Evolutionary conservation across 1,140 invertebrate genomes (phyloP), one percentile per base, ranked within the genome.

Genomic region (Drosophila arizonae): DNA sequence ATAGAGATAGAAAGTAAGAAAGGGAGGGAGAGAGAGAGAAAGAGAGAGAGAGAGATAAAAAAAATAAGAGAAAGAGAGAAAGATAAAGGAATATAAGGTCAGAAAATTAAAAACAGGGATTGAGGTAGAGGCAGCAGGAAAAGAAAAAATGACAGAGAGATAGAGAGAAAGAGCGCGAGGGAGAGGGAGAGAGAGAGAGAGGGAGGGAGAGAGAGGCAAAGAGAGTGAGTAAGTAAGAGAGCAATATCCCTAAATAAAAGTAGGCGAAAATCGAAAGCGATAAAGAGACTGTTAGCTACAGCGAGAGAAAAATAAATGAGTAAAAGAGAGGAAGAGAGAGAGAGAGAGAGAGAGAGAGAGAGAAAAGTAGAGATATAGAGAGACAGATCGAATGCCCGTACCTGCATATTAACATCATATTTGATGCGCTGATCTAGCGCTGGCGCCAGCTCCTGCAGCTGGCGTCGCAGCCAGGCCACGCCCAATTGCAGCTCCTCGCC

Each of bases 331-430:
- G 28, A 6, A 6, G 2, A 36, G 36, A 39, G 2, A 39, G 17
- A 9, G 2, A 50, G 17, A 24, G 46, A 3, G 4, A 45, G 36
- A 39, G 2, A 39, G 17, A 39, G 2, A 11, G 36, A 39, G 11
- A 39, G 36, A 39, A 39, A 11, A 39, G 33, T 33, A 2, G 2
- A 36, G 36, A 39, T 11, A 39, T 17, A 5, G 3, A 41, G 30
- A 24, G 21, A 11, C 11, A 6, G 10, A 46, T 39, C 3, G 6
- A 2, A 8, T n/a, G 11, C 26, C n/a, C 50, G 1, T n/a, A 84
- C 87, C 80, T 87, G 69, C 72, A 90, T 73, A 50, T 90, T 90
- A 1, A 78, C 52, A 62, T 90, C 90, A 51, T 82, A 81, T 21
- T 73, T 81, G 10, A 90, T 62, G 43, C 85, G 74, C 13, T 51